Base-by-base conservation (phyloP, 2,113 vertebrate species). In the Python bivittatus region DNA sequence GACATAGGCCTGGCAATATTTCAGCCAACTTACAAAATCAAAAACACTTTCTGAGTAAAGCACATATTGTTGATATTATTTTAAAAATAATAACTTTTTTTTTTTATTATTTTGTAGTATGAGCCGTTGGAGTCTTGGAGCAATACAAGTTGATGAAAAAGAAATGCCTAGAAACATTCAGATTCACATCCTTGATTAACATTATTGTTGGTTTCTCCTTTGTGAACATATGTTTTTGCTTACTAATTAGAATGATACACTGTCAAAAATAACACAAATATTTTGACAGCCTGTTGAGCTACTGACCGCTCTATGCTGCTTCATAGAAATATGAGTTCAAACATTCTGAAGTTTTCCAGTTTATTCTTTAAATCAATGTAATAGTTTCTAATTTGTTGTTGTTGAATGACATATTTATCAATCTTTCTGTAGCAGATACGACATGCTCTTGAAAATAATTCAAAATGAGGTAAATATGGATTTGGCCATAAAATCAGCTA, bases 351-450 rank as follows among this genome's bases (percentile, higher is more conserved):
- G 92, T 90, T 94, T 93, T 94, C 93, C 95, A 96, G 93, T 93
- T 97, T 95, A 95, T 96, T 96, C 96, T 93, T n/a, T 95, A 94
- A 93, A 94, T 88, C 95, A 94, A 61, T 91, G 93, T 93, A 53
- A 94, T 93, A 6, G 92, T 95, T 96, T 96, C 93, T 93, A 90
- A 89, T 72, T 91, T 92, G 23, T 0, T 1, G n/a, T n/a, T 1
- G 87, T 60, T 93, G 93, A 96, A 94, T 92, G 93, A 85, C 94
- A 95, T 84, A 90, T 95, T 96, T 96, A 94, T 94, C 95, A 92
- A 92, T 68, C 91, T 58, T 56, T 68, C 93, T 93, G 92, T n/a
- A 94, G 92, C 93, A 86, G 38, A 95, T 94, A 94, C 44, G 92
- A 92, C 94, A 90, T 94, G 93, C 94, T 96, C 93, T 91, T 94